These are phyloP conservation scores for Aplysia californica DNA, from an alignment of 1,140 invertebrate species.

Conservation along the genomic window DNA sequence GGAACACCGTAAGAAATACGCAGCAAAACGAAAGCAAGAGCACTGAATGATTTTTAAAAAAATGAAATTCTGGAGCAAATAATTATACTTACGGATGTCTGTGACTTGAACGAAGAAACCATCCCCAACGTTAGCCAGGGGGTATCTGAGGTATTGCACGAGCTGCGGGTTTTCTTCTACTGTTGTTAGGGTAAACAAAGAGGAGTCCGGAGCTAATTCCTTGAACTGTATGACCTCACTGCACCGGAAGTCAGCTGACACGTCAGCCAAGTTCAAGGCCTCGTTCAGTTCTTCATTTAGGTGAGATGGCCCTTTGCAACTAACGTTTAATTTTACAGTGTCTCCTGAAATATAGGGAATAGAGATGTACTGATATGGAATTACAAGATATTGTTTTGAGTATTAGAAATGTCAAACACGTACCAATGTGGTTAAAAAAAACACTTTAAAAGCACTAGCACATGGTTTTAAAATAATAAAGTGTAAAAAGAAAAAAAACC, in stretches of 20 bases:
- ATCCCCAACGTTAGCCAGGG: conserved; percentile 29
- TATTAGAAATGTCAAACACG: too few species aligned
- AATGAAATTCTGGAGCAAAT: too few species aligned
- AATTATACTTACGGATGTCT: conserved; percentile 30
- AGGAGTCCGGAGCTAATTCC: conserved; percentile 25
- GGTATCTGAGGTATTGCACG: conserved; percentile 28
- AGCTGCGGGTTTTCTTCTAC: conserved; percentile 25
- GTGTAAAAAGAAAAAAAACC: too few species aligned
- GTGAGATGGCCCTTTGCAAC: neutral
- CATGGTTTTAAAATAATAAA: too few species aligned
- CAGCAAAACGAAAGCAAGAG: too few species aligned
- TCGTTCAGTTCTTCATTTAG: conserved; percentile 9
- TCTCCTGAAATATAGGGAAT: too few species aligned
- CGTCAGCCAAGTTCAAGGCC: conserved; percentile 24
- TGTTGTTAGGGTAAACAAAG: conserved; percentile 6
- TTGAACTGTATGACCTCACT: conserved; percentile 23
- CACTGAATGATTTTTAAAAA: too few species aligned
- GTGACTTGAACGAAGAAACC: conserved; percentile 24
- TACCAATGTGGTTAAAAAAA: too few species aligned
- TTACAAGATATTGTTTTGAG: too few species aligned
- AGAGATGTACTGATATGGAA: too few species aligned
- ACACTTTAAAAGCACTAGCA: too few species aligned
- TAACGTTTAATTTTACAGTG: conserved; percentile 23
- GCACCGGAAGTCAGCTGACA: conserved; percentile 31
- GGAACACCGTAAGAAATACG: too few species aligned